Evolutionary conservation across 2,113 vertebrate genomes (phyloP), one percentile per base, ranked within the genome.

Genomic region (Gnathochromis pfefferi): DNA sequence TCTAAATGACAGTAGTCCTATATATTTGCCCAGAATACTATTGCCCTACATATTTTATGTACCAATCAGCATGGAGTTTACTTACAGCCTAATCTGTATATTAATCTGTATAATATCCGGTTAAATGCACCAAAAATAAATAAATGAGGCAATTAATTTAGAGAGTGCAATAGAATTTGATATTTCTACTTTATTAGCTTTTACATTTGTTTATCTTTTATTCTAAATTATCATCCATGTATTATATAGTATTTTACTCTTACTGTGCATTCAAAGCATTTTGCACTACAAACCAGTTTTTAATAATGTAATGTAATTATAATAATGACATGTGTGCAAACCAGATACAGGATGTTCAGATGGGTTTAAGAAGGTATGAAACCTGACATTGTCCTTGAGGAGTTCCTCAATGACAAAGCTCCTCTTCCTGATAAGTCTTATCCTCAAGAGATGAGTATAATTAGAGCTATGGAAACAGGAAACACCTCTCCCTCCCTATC

Each of bases 401-500:
- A 85, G 65, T 28, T 81, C 58, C 42, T 91, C 91, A 93, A 63
- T 92, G 91, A 89, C 85, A 92, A 33, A 91, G 73, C 85, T 57
- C 86, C 80, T 93, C 87, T 85, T 92, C 86, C 89, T 84, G 85
- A 95, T 92, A 90, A 79, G 26, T 82, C 57, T 45, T 78, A 86
- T 94, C 87, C 94, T 94, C 95, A 51, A 63, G 94, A 94, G 95
- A 93, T 23, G 53, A 84, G 91, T 95, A 94, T 96, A 97, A 97
- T 97, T 96, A 96, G 91, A 93, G 89, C 89, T 68, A 90, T 95
- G 96, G 91, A 97, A 96, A 96, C 96, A 97, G 96, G 96, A 97
- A 96, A 95, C 94, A 94, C 96, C 95, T 95, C 95, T 86, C 96
- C 96, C 95, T 95, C 94, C 79, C 88, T 95, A 93, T 94, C 94